Percentiles rank a stretch among this genome's conserved stretches.
Conservation (phyloP, 1,140 invertebrate species). For the Drosophila tani region DNA sequence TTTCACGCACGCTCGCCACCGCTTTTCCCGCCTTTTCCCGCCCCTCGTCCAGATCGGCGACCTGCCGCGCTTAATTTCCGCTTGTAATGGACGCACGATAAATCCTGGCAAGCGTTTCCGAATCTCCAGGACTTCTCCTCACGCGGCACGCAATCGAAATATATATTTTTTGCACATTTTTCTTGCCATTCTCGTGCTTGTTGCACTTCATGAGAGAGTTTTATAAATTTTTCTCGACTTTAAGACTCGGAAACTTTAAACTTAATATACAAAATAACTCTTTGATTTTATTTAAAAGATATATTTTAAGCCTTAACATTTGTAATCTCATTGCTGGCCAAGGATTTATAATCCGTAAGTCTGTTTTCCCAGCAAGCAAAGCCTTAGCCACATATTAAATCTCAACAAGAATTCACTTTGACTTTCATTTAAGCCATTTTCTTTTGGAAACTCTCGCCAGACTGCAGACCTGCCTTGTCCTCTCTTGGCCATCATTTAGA, state of each 20-base stretch:
- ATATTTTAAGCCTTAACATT: not conserved
- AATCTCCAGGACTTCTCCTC: constrained; percentile 37
- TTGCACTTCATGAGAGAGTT: constrained; percentile 17
- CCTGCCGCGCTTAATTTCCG: constrained; percentile 83
- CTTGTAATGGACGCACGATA: constrained; percentile 83
- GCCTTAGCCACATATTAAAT: not conserved
- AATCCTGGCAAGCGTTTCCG: constrained; percentile 78
- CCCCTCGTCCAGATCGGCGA: constrained; percentile 35
- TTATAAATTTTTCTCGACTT: constrained; percentile 28
- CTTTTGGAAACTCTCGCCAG: not conserved
- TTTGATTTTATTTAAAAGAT: not conserved
- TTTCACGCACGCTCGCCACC: constrained; percentile 78
- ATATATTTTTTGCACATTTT: constrained; percentile 57
- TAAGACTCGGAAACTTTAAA: not conserved
- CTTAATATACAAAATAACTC: not conserved
- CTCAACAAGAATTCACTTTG: constrained; percentile 1
- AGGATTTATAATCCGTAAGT: not conserved
- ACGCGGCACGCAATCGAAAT: constrained; percentile 64
- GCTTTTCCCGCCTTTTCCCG: constrained; percentile 1
- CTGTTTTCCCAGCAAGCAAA: not conserved
- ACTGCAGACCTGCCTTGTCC: not conserved
- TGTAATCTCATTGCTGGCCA: too few species aligned
- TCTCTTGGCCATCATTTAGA: constrained; percentile 59
- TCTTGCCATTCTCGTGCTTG: constrained; percentile 21
- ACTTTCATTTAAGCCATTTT: constrained; percentile 15